Conservation (phyloP, 1,140 invertebrate genomes). For the Euschistus heros region DNA sequence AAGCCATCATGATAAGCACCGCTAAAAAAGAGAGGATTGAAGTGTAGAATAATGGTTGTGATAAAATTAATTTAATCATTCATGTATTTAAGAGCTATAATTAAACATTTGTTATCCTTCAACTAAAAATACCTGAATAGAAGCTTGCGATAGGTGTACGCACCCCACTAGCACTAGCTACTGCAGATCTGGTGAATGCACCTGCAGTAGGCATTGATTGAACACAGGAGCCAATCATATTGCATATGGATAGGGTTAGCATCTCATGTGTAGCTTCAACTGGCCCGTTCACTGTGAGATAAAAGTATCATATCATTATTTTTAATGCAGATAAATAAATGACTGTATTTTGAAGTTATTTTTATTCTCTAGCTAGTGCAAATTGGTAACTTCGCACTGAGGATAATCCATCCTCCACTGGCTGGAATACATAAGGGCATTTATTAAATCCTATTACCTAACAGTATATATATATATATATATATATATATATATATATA, state of each 20-base stretch:
- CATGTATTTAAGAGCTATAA: not conserved
- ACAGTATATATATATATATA: too few relatives aligned
- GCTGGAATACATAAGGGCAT: too few relatives aligned
- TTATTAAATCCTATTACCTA: too few relatives aligned
- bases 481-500: too few relatives aligned
- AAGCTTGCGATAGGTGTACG: slow-evolving; percentile 62
- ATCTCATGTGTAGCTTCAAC: slow-evolving; percentile 57
- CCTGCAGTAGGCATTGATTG: slow-evolving; percentile 60
- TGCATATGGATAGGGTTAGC: slow-evolving; percentile 53
- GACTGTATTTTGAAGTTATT: too few relatives aligned
- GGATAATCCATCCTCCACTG: too few relatives aligned
- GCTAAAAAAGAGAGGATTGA: slow-evolving; percentile 37
- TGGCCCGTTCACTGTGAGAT: slow-evolving; percentile 29
- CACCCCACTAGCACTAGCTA: slow-evolving; percentile 63
- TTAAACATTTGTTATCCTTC: not conserved
- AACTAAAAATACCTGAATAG: slow-evolving; percentile 41
- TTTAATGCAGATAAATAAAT: not conserved
- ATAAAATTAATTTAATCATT: too few relatives aligned
- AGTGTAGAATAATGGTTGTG: not conserved
- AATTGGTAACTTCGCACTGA: too few relatives aligned
- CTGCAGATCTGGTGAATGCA: slow-evolving; percentile 60
- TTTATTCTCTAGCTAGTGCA: too few relatives aligned
- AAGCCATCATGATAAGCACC: slow-evolving; percentile 45
- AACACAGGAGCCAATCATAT: slow-evolving; percentile 63
- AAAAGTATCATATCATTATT: not conserved